Conservation (phyloP, 2,888 invertebrate species). For the Agrochola lota region DNA sequence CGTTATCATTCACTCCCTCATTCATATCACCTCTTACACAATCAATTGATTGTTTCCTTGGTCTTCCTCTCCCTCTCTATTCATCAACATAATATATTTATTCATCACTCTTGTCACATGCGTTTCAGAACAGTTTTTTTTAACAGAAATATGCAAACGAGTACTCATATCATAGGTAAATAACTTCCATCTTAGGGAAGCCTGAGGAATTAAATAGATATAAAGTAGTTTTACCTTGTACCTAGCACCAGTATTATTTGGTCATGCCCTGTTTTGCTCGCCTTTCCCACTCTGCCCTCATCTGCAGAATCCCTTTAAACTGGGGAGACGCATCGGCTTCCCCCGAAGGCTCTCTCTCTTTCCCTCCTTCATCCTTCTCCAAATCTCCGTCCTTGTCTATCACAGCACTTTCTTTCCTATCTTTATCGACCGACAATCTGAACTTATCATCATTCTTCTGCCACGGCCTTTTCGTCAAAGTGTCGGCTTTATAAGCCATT, state of each 20-base stretch:
- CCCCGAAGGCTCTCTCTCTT: constrained; percentile 78
- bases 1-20: background rate
- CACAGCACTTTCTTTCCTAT: constrained; percentile 85
- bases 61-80: background rate
- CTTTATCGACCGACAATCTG: constrained; percentile 81
- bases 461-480: constrained; percentile 85
- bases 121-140: background rate
- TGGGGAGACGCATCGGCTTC: constrained; percentile 88
- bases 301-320: constrained; percentile 94
- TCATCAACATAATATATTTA: background rate
- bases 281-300: constrained; percentile 94
- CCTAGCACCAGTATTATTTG: constrained; percentile 89
- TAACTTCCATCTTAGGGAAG: background rate
- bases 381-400: constrained; percentile 83
- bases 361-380: constrained; percentile 79
- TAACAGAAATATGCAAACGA: too few species aligned
- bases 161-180: background rate
- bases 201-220: background rate
- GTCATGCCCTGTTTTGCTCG: constrained; percentile 93
- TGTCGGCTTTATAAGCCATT: constrained; percentile 86
- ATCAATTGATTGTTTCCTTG: background rate
- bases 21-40: background rate
- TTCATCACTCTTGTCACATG: background rate
- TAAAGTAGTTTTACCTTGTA: constrained; percentile 71
- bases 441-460: constrained; percentile 84